phyloP scores from a whole-genome alignment of 2,113 vertebrate species.

The Nycticryphes semicollaris region DNA sequence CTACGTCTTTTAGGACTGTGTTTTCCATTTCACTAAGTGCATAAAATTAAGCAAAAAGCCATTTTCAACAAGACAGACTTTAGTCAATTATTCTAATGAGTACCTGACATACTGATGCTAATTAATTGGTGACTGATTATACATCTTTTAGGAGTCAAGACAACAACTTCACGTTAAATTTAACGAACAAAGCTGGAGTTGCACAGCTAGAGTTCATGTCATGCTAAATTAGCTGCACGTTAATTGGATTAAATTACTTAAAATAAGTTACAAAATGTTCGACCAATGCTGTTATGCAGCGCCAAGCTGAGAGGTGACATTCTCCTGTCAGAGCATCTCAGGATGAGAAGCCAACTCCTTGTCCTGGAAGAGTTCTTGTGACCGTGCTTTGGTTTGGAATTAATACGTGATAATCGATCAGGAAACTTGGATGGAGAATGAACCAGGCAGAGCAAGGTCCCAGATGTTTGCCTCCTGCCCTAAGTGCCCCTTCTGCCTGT shows the following conservation, averaged over 20 bases:
- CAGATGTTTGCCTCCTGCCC: background rate
- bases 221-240: slow-evolving; percentile 8
- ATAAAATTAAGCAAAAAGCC: slow-evolving; percentile 21
- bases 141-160: slow-evolving; percentile 9
- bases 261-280: slow-evolving; percentile 1
- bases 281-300: background rate
- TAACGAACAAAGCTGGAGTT: background rate
- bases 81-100: slow-evolving; percentile 47
- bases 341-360: background rate
- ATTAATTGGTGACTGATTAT: slow-evolving; percentile 49
- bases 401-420: no score
- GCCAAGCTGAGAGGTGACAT: background rate
- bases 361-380: background rate
- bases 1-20: background rate
- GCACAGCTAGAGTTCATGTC: background rate
- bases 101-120: slow-evolving; percentile 21
- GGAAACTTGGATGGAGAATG: background rate
- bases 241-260: slow-evolving; percentile 19
- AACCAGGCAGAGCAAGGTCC: background rate
- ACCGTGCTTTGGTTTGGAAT: background rate
- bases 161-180: background rate
- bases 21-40: slow-evolving; percentile 15
- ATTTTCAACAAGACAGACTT: slow-evolving; percentile 20
- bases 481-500: background rate
- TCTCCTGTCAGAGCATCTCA: background rate